Evolutionary conservation across 2,113 vertebrate genomes (phyloP).

Genomic region (Drymodes brunneopygia): DNA sequence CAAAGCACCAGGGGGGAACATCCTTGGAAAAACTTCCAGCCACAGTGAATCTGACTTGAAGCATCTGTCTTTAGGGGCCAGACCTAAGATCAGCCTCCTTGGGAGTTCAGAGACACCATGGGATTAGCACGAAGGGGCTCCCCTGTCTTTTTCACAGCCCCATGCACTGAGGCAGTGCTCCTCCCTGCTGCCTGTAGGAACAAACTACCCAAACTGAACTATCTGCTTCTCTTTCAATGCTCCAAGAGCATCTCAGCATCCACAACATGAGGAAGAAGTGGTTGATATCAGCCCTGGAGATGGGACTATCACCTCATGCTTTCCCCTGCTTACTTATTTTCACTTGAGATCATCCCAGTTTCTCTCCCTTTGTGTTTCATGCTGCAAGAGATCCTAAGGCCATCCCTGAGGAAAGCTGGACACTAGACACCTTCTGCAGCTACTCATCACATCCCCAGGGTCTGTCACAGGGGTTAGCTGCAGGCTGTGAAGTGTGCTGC

Average conservation of each 20-base stretch:
- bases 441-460: constrained; percentile 33
- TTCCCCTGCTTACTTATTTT: neutral
- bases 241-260: neutral
- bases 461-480: constrained; percentile 26
- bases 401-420: constrained; percentile 14
- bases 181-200: neutral
- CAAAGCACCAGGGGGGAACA: neutral
- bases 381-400: neutral
- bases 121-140: neutral
- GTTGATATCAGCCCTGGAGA: neutral
- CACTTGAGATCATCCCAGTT: neutral
- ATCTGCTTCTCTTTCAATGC: neutral
- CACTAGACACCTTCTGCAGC: constrained; percentile 45
- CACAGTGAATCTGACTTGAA: constrained; percentile 27
- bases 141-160: neutral
- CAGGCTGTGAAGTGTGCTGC: constrained; percentile 23
- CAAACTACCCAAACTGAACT: neutral
- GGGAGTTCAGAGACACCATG: constrained; percentile 21
- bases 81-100: neutral
- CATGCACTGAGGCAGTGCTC: rapidly evolving
- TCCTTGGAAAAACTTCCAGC: constrained; percentile 38
- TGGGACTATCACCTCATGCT: neutral
- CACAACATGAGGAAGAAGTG: neutral
- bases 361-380: neutral
- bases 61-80: constrained; percentile 21